Evolutionary conservation across 2,113 vertebrate genomes (phyloP).

Genomic region (Chloebia gouldiae): DNA sequence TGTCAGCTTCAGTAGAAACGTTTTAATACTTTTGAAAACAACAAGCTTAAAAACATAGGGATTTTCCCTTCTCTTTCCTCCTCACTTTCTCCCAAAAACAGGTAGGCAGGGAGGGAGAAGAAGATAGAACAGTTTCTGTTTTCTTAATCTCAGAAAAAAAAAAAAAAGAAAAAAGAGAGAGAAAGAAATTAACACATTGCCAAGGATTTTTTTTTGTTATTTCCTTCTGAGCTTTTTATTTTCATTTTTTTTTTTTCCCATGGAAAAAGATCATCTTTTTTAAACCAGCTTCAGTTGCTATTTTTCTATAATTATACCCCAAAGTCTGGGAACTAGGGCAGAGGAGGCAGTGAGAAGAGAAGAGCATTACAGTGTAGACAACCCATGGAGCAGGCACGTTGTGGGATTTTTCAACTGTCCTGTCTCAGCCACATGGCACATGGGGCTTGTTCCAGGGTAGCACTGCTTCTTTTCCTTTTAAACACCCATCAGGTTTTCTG

Average conservation of each 20-base stretch:
- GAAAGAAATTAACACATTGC: background rate
- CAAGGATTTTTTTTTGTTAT: background rate
- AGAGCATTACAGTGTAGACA: background rate
- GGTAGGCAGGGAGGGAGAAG: background rate
- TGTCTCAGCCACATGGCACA: background rate
- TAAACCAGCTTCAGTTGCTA: background rate
- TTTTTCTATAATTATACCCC: conserved; percentile 50
- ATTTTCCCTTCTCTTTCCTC: background rate
- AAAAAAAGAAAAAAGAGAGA: background rate
- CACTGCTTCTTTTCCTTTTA: background rate
- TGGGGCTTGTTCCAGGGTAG: background rate
- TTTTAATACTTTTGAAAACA: conserved; percentile 15
- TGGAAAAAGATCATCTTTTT: conserved; percentile 21
- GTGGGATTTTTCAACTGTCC: background rate
- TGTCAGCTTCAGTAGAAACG: background rate
- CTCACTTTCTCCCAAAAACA: background rate
- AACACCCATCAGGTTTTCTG: background rate
- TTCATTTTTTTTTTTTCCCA: background rate
- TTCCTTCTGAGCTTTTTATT: background rate
- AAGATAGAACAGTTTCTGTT: background rate
- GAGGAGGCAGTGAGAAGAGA: background rate
- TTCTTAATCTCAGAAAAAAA: background rate
- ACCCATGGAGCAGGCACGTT: rapidly evolving
- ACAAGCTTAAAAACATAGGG: background rate
- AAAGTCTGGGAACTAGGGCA: conserved; percentile 50